Evolutionary conservation across 2,888 invertebrate genomes (phyloP).

Genomic region (Steromphala cineraria): DNA sequence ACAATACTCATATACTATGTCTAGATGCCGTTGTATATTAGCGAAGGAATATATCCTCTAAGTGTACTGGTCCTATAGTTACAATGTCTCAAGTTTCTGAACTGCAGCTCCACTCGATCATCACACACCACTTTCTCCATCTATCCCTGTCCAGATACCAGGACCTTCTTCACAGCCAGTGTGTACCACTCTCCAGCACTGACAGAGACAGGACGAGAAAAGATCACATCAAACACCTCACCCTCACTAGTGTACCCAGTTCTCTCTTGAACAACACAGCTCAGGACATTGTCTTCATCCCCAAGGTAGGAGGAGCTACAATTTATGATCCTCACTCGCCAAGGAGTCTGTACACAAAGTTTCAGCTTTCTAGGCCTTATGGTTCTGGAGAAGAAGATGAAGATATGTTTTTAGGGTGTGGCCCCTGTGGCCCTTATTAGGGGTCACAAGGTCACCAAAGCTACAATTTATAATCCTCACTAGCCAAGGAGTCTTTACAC

Average conservation of each 20-base stretch:
- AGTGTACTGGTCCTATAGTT: background rate
- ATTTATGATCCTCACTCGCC: too few relatives aligned
- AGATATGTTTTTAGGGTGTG: too few relatives aligned
- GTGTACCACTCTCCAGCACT: background rate
- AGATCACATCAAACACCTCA: background rate
- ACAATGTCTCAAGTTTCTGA: background rate
- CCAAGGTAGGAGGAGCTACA: too few relatives aligned
- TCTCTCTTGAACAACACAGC: background rate
- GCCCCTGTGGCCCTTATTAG: too few relatives aligned
- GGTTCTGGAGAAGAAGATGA: too few relatives aligned
- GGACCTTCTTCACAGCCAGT: background rate
- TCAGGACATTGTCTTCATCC: background rate
- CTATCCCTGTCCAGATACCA: background rate
- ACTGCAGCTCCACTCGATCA: background rate
- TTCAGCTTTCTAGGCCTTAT: too few relatives aligned
- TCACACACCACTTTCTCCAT: background rate
- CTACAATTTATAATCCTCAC: too few relatives aligned
- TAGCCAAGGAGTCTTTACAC: too few relatives aligned
- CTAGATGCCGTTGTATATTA: background rate
- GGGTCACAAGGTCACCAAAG: too few relatives aligned
- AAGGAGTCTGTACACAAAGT: too few relatives aligned
- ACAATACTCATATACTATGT: too few relatives aligned
- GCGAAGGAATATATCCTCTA: background rate
- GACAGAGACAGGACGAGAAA: background rate
- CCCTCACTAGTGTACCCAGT: background rate